These are phyloP conservation scores for Bucorvus abyssinicus DNA, from an alignment of 2,797 vertebrate species.

Conservation along the genomic window DNA sequence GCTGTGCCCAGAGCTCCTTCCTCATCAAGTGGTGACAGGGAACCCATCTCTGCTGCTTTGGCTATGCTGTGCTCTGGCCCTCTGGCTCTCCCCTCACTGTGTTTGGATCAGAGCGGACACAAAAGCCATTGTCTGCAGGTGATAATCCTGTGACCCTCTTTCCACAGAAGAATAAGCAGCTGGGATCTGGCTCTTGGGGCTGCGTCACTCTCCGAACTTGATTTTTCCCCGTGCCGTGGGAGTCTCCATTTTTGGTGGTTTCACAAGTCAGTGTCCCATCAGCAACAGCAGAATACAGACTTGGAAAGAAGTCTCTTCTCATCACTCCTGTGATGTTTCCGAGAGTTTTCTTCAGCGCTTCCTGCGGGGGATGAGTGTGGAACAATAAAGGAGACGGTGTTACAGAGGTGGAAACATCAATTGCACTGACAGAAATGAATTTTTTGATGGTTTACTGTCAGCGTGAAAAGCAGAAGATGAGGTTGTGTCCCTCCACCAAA, in stretches of 20 bases:
- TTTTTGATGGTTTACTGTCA: background rate
- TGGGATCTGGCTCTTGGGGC: background rate
- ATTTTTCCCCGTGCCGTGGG: rapidly evolving
- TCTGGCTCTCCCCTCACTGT: background rate
- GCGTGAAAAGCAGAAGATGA: background rate
- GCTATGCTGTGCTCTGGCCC: too few relatives aligned
- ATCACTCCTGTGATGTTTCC: background rate
- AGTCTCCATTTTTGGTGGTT: background rate
- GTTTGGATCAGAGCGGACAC: background rate
- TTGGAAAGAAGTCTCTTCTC: background rate
- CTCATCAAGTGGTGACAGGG: background rate
- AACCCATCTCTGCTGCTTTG: background rate
- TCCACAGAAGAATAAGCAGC: background rate
- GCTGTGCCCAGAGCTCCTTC: background rate
- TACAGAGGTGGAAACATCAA: background rate
- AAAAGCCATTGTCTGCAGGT: background rate
- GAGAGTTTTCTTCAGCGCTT: background rate
- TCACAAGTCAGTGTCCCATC: background rate
- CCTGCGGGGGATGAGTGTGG: background rate
- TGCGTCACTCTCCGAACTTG: background rate
- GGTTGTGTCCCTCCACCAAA: background rate
- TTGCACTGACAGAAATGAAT: background rate
- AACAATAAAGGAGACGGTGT: background rate
- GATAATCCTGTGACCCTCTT: too few relatives aligned
- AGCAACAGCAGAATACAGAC: background rate